Conservation (phyloP, 2,888 invertebrate species). For the Tricholauxania praeusta region DNA sequence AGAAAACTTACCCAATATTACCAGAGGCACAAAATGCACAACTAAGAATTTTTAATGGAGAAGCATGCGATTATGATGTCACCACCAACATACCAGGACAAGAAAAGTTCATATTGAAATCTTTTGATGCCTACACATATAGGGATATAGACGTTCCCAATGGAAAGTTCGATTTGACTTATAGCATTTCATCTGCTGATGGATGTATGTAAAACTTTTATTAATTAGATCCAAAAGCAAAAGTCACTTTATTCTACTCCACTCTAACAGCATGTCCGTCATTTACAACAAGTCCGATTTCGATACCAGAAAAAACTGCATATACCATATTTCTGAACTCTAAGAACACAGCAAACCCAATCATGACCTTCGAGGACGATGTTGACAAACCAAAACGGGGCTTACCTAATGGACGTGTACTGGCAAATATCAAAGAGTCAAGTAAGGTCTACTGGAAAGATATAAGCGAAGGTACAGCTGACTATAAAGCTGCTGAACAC, state of each 20-base stretch:
- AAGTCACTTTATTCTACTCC: background rate
- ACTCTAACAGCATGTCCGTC: slow-evolving; percentile 41
- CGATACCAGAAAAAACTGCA: slow-evolving; percentile 49
- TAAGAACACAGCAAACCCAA: slow-evolving; percentile 17
- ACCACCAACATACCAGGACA: slow-evolving; percentile 48
- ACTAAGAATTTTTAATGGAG: slow-evolving; percentile 78
- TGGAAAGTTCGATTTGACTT: slow-evolving; percentile 34
- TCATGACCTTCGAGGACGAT: slow-evolving; percentile 51
- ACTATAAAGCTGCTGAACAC: slow-evolving; percentile 48
- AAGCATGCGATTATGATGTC: slow-evolving; percentile 67
- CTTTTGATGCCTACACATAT: slow-evolving; percentile 49
- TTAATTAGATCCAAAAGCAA: background rate
- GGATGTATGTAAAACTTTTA: slow-evolving; percentile 21
- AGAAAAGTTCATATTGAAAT: slow-evolving; percentile 48
- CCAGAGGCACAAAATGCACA: slow-evolving; percentile 75
- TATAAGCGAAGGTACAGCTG: slow-evolving; percentile 45
- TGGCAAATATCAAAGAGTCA: slow-evolving; percentile 53
- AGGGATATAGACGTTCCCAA: slow-evolving; percentile 51
- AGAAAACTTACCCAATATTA: slow-evolving; percentile 75
- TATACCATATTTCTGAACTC: slow-evolving; percentile 57
- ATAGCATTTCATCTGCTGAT: slow-evolving; percentile 35
- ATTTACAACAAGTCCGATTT: background rate
- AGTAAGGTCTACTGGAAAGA: slow-evolving; percentile 52
- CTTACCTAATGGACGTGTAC: slow-evolving; percentile 56
- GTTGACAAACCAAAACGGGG: slow-evolving; percentile 62